These are phyloP conservation scores for Rotaria macrura DNA, from an alignment of 2,888 invertebrate genomes.

Conservation along the genomic window DNA sequence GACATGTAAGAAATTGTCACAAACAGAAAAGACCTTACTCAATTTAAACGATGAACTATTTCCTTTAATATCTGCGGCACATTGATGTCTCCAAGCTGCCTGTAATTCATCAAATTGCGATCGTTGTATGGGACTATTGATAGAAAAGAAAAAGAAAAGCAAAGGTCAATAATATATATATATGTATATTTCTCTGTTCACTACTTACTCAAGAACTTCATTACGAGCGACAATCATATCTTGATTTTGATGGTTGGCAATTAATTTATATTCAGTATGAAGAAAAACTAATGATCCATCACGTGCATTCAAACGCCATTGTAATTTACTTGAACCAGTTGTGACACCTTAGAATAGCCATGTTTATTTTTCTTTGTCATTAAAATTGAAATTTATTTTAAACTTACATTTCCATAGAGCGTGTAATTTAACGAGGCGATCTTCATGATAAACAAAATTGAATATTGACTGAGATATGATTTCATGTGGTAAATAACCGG, in stretches of 20 bases:
- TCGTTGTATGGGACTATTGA: background rate
- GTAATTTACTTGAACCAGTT: background rate
- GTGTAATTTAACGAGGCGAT: conserved; percentile 1
- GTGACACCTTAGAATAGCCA: background rate
- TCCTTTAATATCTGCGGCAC: conserved; percentile 17
- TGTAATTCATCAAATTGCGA: background rate
- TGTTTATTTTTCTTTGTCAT: background rate
- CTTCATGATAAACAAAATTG: conserved; percentile 5
- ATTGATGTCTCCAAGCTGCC: background rate
- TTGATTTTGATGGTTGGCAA: background rate
- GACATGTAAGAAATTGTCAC: too few relatives aligned
- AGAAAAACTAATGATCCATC: background rate
- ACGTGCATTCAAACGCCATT: background rate
- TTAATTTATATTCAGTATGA: background rate
- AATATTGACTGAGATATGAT: conserved; percentile 2
- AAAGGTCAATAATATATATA: background rate
- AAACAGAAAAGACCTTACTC: background rate
- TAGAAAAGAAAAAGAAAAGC: background rate
- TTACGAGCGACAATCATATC: conserved; percentile 7
- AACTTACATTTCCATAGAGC: conserved; percentile 1
- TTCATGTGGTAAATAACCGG: conserved; percentile 20
- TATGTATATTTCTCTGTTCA: too few relatives aligned
- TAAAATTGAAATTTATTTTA: background rate
- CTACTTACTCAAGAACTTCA: background rate
- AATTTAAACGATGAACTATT: conserved; percentile 10